Conservation (phyloP, 2,797 vertebrate genomes). For the Crenichthys baileyi region DNA sequence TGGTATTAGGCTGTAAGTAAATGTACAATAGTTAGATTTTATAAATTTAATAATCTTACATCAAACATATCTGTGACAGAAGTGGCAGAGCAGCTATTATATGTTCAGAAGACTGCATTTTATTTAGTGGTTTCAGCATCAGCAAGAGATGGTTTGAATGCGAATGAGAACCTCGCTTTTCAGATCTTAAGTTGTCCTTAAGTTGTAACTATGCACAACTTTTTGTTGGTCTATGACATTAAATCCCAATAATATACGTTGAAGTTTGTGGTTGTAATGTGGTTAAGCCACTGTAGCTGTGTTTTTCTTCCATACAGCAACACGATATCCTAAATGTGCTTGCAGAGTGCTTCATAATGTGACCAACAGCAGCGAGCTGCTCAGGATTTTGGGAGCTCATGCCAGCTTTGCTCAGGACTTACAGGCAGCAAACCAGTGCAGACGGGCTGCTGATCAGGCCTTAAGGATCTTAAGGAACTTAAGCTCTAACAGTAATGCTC, state of each 20-base stretch:
- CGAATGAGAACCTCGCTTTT: background rate
- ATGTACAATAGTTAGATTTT: background rate
- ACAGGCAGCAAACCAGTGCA: conserved; percentile 79
- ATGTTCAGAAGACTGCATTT: conserved; percentile 50
- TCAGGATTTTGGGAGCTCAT: conserved; percentile 73
- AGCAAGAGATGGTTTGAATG: no score
- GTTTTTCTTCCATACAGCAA: background rate
- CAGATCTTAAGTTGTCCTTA: background rate
- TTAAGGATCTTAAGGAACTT: conserved; percentile 64
- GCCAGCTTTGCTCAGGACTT: conserved; percentile 78
- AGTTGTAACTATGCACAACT: background rate
- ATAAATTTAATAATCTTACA: no score
- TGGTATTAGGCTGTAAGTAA: background rate
- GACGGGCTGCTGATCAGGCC: conserved; percentile 75
- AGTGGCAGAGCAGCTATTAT: conserved; percentile 73
- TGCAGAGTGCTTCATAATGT: conserved; percentile 80
- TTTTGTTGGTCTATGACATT: background rate
- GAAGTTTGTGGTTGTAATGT: background rate
- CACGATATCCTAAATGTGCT: background rate
- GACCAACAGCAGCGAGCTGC: conserved; percentile 70
- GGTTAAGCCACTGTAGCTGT: background rate
- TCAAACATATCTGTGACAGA: conserved; percentile 49
- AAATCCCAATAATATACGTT: background rate
- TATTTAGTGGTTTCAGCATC: no score
- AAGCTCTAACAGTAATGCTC: background rate